Conservation (phyloP, 92 coral and sea anemone genomes). For the Heliopora coerulea region DNA sequence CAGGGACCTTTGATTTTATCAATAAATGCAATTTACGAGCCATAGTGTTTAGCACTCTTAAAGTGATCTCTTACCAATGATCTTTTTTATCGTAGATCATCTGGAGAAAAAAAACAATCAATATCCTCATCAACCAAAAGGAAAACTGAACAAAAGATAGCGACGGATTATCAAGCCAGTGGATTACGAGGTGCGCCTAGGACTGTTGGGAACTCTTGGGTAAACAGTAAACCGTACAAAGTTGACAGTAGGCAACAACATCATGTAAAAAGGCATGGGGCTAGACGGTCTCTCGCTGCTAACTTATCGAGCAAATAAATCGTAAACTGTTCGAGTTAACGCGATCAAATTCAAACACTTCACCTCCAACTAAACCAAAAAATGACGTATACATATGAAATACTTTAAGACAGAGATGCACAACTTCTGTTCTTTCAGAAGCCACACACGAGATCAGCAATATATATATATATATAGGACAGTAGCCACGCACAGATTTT, state of each 20-base stretch:
- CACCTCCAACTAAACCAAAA: no score
- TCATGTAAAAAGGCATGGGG: conserved; percentile 16
- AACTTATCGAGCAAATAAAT: conserved; percentile 17
- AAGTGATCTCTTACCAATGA: not conserved
- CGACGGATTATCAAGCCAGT: conserved; percentile 8
- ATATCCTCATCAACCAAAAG: conserved; percentile 2
- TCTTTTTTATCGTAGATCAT: conserved; percentile 10
- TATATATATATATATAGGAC: no score
- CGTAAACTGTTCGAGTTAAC: no score
- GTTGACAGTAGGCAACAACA: conserved; percentile 4
- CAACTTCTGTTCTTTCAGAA: no score
- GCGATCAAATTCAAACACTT: no score
- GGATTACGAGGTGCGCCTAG: conserved; percentile 1
- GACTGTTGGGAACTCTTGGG: conserved; percentile 8
- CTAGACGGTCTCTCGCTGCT: conserved; percentile 34
- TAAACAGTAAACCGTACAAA: conserved; percentile 30
- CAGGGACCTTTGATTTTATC: no score
- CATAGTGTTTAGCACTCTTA: no score
- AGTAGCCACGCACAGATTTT: no score
- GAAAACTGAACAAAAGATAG: conserved; percentile 1
- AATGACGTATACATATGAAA: no score
- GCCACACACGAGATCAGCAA: no score
- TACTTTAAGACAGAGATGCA: no score
- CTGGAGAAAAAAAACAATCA: conserved; percentile 16
- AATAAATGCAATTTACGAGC: no score